Evolutionary conservation across 1,140 invertebrate genomes (phyloP).

Genomic region (Caenorhabditis brenneri): DNA sequence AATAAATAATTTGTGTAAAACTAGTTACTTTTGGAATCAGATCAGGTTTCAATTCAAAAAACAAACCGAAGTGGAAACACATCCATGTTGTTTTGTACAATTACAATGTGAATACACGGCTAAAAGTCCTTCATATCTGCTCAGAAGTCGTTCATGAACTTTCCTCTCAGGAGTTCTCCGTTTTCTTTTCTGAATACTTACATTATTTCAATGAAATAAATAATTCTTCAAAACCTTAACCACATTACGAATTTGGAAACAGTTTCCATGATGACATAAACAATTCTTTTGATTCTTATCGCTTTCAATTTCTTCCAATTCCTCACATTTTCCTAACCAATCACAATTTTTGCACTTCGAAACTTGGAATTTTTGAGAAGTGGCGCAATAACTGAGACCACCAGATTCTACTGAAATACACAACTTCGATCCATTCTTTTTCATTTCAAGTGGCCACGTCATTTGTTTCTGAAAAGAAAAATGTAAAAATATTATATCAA

Average conservation of each 20-base stretch:
- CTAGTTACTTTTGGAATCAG: too few relatives aligned
- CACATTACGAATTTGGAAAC: not conserved
- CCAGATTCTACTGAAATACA: not conserved
- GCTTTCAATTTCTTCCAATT: constrained; percentile 16
- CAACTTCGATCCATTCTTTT: not conserved
- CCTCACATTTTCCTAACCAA: constrained; percentile 50
- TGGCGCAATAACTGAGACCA: not conserved
- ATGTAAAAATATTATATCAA: not conserved
- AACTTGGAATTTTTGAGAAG: constrained; percentile 7
- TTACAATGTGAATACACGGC: constrained; percentile 55
- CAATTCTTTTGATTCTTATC: not conserved
- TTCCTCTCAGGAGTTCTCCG: constrained; percentile 23
- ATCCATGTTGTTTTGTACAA: constrained; percentile 42
- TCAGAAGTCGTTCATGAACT: constrained; percentile 51
- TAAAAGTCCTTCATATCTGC: constrained; percentile 52
- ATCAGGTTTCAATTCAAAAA: not conserved
- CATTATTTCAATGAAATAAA: not conserved
- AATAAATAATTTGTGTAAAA: too few relatives aligned
- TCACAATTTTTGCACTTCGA: constrained; percentile 44
- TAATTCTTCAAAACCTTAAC: not conserved
- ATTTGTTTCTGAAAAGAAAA: constrained; percentile 20
- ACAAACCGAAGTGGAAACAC: not conserved
- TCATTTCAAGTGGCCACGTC: not conserved
- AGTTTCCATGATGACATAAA: not conserved
- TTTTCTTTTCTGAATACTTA: constrained; percentile 10